These are phyloP conservation scores for Saxidomus purpurata DNA, from an alignment of 1,140 invertebrate genomes.

Conservation along the genomic window DNA sequence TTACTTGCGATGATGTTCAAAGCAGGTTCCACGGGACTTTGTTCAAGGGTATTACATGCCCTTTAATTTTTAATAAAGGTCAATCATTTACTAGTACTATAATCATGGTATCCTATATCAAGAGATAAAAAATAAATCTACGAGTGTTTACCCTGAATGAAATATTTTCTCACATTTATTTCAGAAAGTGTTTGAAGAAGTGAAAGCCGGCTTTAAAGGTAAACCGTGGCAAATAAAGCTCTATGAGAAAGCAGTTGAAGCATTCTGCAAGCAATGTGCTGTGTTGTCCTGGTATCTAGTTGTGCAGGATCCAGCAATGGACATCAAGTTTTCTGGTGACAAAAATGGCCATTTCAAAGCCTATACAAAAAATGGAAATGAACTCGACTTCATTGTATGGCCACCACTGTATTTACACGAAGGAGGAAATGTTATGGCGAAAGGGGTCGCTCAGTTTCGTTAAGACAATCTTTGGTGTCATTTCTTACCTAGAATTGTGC, in stretches of 20 bases:
- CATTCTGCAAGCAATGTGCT: background rate
- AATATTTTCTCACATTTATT: too few species aligned
- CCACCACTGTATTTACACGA: constrained; percentile 52
- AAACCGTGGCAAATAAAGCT: background rate
- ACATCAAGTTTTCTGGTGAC: constrained; percentile 12
- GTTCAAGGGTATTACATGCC: too few species aligned
- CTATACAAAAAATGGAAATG: constrained; percentile 47
- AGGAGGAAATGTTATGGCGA: background rate
- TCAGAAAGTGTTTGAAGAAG: background rate
- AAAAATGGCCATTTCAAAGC: constrained; percentile 11
- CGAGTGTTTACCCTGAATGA: too few species aligned
- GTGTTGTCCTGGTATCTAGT: constrained; percentile 33
- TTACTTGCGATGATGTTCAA: too few species aligned
- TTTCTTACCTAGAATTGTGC: too few species aligned
- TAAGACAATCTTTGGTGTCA: too few species aligned
- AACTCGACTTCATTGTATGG: constrained; percentile 50
- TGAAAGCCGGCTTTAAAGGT: background rate
- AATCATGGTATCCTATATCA: too few species aligned
- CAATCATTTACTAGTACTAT: too few species aligned
- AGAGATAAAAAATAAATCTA: too few species aligned
- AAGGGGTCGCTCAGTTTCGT: constrained; percentile 45
- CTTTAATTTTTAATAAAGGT: too few species aligned
- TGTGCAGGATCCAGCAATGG: constrained; percentile 24
- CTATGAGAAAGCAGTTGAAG: background rate
- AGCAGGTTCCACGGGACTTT: too few species aligned